Percentiles rank a stretch among this genome's conserved stretches.
Conservation (phyloP, 2,888 invertebrate genomes). For the Plutella xylostella region DNA sequence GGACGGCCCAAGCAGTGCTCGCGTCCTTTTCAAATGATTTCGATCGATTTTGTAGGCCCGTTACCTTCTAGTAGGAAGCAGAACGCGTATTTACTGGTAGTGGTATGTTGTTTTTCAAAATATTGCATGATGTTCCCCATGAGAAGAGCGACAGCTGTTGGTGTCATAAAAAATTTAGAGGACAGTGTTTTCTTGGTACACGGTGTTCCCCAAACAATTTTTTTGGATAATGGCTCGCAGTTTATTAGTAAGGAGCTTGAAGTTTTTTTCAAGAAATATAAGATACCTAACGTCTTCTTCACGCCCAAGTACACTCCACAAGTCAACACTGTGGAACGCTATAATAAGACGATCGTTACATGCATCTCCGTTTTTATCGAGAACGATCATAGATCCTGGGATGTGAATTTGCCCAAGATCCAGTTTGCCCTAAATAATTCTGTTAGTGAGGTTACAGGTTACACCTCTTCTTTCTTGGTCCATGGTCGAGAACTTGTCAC, state of each 20-base stretch:
- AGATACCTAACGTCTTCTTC: conserved; percentile 7
- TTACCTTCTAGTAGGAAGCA: conserved; percentile 9
- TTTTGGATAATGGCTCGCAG: conserved; percentile 10
- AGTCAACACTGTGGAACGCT: conserved; percentile 13
- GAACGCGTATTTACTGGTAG: conserved; percentile 14
- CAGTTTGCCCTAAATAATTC: conserved; percentile 17
- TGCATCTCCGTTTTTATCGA: too few species aligned
- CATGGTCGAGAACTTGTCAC: conserved; percentile 14
- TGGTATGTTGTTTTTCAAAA: conserved; percentile 19
- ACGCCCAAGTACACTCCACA: conserved; percentile 12
- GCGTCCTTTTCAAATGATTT: conserved; percentile 17
- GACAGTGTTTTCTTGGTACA: conserved; percentile 12
- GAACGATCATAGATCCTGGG: conserved; percentile 11
- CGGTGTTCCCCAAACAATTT: conserved; percentile 8
- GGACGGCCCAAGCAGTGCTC: conserved; percentile 18
- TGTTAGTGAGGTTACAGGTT: conserved; percentile 14
- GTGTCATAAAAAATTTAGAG: conserved; percentile 15
- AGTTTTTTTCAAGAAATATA: background rate
- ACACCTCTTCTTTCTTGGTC: conserved; percentile 18
- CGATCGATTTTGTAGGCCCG: conserved; percentile 6
- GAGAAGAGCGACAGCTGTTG: conserved; percentile 7
- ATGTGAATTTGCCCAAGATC: conserved; percentile 8
- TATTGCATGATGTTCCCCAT: conserved; percentile 14
- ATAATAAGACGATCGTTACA: conserved; percentile 14
- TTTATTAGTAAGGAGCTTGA: conserved; percentile 3